Conservation (phyloP, 2,888 invertebrate genomes). For the Sisyra nigra region DNA sequence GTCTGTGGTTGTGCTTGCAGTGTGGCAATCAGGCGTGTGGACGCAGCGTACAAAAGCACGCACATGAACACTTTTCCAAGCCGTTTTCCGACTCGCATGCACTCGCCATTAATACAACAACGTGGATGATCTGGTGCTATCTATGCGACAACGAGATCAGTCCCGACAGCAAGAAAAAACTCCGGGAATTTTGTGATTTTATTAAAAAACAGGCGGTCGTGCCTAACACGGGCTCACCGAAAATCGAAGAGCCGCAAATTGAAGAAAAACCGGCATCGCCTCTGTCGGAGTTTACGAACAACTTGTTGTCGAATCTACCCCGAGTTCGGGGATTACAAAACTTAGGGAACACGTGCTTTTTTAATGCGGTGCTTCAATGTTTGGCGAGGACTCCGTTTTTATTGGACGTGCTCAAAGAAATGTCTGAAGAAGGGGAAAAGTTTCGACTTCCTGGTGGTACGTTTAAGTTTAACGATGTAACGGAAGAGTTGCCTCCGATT, state of each 20-base stretch:
- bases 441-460: slow-evolving; percentile 59
- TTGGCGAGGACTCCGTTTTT: slow-evolving; percentile 73
- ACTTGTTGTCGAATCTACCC: slow-evolving; percentile 22
- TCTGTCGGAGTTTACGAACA: not conserved
- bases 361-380: slow-evolving; percentile 92
- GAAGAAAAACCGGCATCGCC: not conserved
- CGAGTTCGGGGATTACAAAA: slow-evolving; percentile 70
- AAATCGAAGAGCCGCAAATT: slow-evolving; percentile 2
- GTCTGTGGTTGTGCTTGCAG: slow-evolving; percentile 64
- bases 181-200: slow-evolving; percentile 59
- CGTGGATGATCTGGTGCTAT: slow-evolving; percentile 66
- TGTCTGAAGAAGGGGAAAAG: slow-evolving; percentile 47
- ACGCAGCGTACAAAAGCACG: slow-evolving; percentile 48
- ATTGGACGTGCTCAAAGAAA: slow-evolving; percentile 47
- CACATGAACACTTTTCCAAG: slow-evolving; percentile 53
- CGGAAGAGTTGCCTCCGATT: slow-evolving; percentile 16
- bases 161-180: slow-evolving; percentile 40
- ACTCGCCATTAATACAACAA: slow-evolving; percentile 51
- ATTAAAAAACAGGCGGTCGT: slow-evolving; percentile 28
- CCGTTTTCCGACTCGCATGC: slow-evolving; percentile 64
- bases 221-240: not conserved
- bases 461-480: slow-evolving; percentile 27
- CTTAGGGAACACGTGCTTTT: slow-evolving; percentile 93
- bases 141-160: slow-evolving; percentile 56
- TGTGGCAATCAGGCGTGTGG: slow-evolving; percentile 70